Percentiles rank a stretch among this genome's conserved stretches.
phyloP scores from a whole-genome alignment of 2,888 invertebrate genomes.

The Anarsia innoxiella region DNA sequence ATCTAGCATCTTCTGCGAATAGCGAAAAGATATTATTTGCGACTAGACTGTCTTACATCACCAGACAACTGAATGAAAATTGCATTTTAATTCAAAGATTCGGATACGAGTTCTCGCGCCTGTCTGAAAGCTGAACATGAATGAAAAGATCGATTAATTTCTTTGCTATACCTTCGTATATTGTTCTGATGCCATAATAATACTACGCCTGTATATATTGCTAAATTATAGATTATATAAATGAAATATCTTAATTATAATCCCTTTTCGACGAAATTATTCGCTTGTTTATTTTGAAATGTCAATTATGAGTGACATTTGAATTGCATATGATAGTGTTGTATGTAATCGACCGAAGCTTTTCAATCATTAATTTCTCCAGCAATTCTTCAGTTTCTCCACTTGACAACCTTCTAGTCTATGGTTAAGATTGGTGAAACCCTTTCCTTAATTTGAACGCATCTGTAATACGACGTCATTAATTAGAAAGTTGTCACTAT shows the following conservation, averaged over 20 bases:
- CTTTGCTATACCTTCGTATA: constrained; percentile 50
- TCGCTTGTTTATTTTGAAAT: constrained; percentile 8
- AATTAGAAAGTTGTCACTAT: constrained; percentile 18
- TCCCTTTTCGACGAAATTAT: constrained; percentile 1
- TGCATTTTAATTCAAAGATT: not conserved
- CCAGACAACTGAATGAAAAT: not conserved
- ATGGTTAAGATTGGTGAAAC: too few species aligned
- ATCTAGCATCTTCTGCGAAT: constrained; percentile 79
- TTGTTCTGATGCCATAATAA: constrained; percentile 56
- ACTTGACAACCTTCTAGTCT: constrained; percentile 2
- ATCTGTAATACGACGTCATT: constrained; percentile 19
- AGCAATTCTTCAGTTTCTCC: too few species aligned
- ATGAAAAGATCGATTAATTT: not conserved
- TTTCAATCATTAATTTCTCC: too few species aligned
- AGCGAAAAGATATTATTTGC: too few species aligned
- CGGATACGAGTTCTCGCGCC: not conserved
- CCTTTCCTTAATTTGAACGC: constrained; percentile 9
- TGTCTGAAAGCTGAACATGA: not conserved
- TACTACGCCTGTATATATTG: not conserved
- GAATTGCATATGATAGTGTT: too few species aligned
- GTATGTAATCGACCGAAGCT: too few species aligned
- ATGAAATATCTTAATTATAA: not conserved
- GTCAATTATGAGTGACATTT: constrained; percentile 2
- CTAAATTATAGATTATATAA: not conserved
- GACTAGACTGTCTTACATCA: not conserved